Percentiles rank a stretch among this genome's conserved stretches.
These are phyloP conservation scores for Pelobates fuscus DNA, from an alignment of 2,113 vertebrate genomes.

Conservation along the genomic window DNA sequence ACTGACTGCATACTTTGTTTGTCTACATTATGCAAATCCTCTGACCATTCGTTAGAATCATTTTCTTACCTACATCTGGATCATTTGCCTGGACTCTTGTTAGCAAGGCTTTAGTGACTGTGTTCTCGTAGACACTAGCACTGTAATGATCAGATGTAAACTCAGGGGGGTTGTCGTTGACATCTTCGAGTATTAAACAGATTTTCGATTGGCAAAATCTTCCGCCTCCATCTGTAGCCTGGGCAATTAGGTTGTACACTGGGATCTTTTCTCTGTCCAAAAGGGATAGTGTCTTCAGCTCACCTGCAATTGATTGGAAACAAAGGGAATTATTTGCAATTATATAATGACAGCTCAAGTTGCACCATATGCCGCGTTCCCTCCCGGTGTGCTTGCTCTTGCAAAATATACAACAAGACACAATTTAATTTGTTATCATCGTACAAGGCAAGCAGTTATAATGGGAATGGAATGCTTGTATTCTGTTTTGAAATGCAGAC, in stretches of 20 bases:
- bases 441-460: slow-evolving; percentile 26
- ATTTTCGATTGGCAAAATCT: slow-evolving; percentile 83
- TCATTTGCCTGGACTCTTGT: slow-evolving; percentile 92
- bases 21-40: no score
- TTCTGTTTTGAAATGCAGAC: slow-evolving; percentile 24
- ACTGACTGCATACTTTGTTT: no score
- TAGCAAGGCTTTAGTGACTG: slow-evolving; percentile 84
- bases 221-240: slow-evolving; percentile 89
- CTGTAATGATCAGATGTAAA: slow-evolving; percentile 83
- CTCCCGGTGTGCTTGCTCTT: not conserved
- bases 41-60: no score
- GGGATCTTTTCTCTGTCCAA: slow-evolving; percentile 86
- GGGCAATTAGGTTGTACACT: slow-evolving; percentile 78
- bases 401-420: slow-evolving; percentile 1
- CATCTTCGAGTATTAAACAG: slow-evolving; percentile 80
- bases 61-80: slow-evolving; percentile 84
- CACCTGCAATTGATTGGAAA: slow-evolving; percentile 73
- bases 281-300: slow-evolving; percentile 79
- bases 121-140: slow-evolving; percentile 90
- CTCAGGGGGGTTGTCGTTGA: slow-evolving; percentile 91
- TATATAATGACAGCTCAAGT: not conserved
- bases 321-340: slow-evolving; percentile 23
- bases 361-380: slow-evolving; percentile 18
- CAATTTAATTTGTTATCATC: slow-evolving; percentile 10
- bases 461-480: not conserved